Conservation (phyloP, 1,140 invertebrate genomes). For the Macrosteles quadrilineatus region DNA sequence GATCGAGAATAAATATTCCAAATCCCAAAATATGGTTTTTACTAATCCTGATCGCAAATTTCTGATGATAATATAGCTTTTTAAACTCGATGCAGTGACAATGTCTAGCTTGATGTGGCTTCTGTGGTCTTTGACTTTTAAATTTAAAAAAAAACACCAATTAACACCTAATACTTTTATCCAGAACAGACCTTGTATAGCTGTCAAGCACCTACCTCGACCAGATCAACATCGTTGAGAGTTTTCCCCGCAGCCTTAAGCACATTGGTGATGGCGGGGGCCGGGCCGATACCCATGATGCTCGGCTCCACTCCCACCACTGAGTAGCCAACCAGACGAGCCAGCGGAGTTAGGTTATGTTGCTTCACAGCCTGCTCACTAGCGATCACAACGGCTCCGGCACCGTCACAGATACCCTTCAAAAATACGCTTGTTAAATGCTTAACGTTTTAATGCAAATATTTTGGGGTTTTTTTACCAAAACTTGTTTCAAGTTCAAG, state of each 20-base stretch:
- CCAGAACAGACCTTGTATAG: too few relatives aligned
- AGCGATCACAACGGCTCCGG: constrained; percentile 85
- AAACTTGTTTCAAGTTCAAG: not conserved
- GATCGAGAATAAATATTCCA: too few relatives aligned
- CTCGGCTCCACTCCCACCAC: constrained; percentile 80
- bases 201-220: too few relatives aligned
- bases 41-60: too few relatives aligned
- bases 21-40: too few relatives aligned
- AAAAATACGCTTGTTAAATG: constrained; percentile 40
- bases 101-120: too few relatives aligned
- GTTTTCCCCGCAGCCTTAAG: constrained; percentile 70
- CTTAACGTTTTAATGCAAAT: constrained; percentile 18
- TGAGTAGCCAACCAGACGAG: constrained; percentile 73
- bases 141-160: too few relatives aligned
- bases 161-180: too few relatives aligned
- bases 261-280: constrained; percentile 85
- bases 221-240: constrained; percentile 85
- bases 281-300: constrained; percentile 92
- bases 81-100: too few relatives aligned
- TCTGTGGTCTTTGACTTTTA: too few relatives aligned
- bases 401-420: constrained; percentile 95
- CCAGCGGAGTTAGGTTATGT: constrained; percentile 77
- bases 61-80: too few relatives aligned
- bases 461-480: constrained; percentile 35
- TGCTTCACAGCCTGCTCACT: constrained; percentile 85